Evolutionary conservation across 2,113 vertebrate species (phyloP), one percentile per base, ranked within the genome.

Genomic region (Poeciliopsis occidentalis): DNA sequence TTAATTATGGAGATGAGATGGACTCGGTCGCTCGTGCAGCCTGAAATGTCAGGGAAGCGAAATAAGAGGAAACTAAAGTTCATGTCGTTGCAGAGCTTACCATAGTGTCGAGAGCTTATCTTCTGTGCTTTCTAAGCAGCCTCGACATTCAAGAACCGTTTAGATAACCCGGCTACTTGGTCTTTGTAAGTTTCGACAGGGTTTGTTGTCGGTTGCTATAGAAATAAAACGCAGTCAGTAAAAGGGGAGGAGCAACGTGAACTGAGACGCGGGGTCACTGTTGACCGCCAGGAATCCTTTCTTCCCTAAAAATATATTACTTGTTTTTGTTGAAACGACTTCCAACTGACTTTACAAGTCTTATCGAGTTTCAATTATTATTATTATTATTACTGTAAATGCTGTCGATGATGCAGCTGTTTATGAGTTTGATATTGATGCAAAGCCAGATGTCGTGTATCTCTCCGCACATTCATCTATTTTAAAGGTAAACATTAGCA

Each of bases 121-220:
- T n/a, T 19, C 17, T 47, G 0, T 47, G 17, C 19, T 47, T 47
- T 5, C 44, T 47, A 47, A 17, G 15, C 17, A n/a, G 22, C 4
- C 22, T 24, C 24, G 8, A 57, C 2, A 22, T 57, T 1, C n/a
- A 57, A 57, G 10, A 57, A n/a, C 51, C 22, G 8, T 19, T 22
- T 54, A 8, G 51, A 22, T 22, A 27, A 51, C 19, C 47, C 1
- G 26, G 4, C 13, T 8, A 6, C 24, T 26, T 44, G 12, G 3
- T 44, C 41, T 15, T 0, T 51, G 8, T 13, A 0, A 0, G 10
- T 22, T 30, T 11, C 1, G 2, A 57, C 22, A 47, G 27, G 78
- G 78, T 79, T 77, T 85, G 76, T 83, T 86, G 72, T 41, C 30
- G 3, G 85, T 88, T 81, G 62, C 62, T 73, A 85, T 84, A 72